Percentiles rank a stretch among this genome's conserved stretches.
Evolutionary conservation across 2,113 vertebrate genomes (phyloP).

Genomic region (Odocoileus virginianus): DNA sequence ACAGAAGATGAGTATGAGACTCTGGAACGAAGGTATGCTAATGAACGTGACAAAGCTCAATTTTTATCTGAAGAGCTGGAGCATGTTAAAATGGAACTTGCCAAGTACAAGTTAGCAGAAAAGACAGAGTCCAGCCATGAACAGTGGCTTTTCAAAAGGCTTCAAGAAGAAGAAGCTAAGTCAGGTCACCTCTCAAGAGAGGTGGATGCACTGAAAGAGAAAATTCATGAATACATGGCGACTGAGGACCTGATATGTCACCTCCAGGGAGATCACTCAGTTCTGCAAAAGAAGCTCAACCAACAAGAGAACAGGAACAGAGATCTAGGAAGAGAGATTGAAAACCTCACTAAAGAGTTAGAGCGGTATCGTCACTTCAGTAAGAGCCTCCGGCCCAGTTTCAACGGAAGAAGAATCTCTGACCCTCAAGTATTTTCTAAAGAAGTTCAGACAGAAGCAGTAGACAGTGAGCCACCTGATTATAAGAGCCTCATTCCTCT

Average conservation of each 20-base stretch:
- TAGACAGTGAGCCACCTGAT: conserved; percentile 85
- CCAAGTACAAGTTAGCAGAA: conserved; percentile 92
- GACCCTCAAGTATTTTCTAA: conserved; percentile 92
- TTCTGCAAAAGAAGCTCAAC: conserved; percentile 91
- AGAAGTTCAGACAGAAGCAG: conserved; percentile 94
- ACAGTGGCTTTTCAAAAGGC: conserved; percentile 89
- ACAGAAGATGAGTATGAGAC: conserved; percentile 91
- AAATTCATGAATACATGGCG: conserved; percentile 94
- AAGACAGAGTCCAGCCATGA: conserved; percentile 93
- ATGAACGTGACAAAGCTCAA: conserved; percentile 89
- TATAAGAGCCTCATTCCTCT: conserved; percentile 86
- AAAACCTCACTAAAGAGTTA: conserved; percentile 92
- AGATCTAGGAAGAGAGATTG: conserved; percentile 93
- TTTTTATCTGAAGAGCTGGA: conserved; percentile 91
- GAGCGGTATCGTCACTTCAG: conserved; percentile 93
- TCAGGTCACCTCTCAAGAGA: conserved; percentile 93
- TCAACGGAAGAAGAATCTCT: conserved; percentile 93
- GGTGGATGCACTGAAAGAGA: conserved; percentile 94
- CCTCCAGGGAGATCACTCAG: conserved; percentile 89
- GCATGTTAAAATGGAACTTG: conserved; percentile 88
- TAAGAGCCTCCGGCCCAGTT: conserved; percentile 88
- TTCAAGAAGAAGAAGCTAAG: conserved; percentile 94
- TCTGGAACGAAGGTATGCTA: conserved; percentile 89
- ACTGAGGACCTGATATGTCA: conserved; percentile 92
- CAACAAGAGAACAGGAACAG: conserved; percentile 96